These are phyloP conservation scores for Microchrysa polita DNA, from an alignment of 2,888 invertebrate genomes.

Conservation along the genomic window DNA sequence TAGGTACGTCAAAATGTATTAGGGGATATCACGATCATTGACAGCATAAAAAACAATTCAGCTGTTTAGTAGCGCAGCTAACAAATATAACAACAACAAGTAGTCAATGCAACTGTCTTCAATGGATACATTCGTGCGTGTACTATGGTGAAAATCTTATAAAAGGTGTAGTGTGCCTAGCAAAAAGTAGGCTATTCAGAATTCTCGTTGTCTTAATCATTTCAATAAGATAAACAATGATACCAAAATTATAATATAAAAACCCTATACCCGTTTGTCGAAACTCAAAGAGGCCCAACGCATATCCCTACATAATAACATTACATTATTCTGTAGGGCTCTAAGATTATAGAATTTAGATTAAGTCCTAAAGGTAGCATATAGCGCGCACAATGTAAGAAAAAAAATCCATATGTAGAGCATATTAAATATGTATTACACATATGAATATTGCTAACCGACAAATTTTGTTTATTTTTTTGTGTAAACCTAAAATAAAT, in stretches of 20 bases:
- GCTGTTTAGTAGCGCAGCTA: background rate
- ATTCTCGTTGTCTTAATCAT: too few relatives aligned
- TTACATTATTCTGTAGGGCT: background rate
- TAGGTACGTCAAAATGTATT: conserved; percentile 1
- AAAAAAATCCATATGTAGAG: conserved; percentile 18
- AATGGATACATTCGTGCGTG: conserved; percentile 21
- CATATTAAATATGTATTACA: background rate
- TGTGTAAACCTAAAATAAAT: conserved; percentile 22
- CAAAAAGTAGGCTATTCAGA: too few relatives aligned
- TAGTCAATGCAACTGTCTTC: conserved; percentile 34
- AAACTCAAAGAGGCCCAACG: background rate
- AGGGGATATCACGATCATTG: background rate
- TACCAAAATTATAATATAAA: background rate
- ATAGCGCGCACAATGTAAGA: conserved; percentile 39
- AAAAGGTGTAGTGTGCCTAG: too few relatives aligned
- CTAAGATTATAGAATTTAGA: conserved; percentile 28
- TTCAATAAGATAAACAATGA: too few relatives aligned
- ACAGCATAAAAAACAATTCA: background rate
- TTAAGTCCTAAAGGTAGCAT: conserved; percentile 40
- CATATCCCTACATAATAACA: background rate
- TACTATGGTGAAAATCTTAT: too few relatives aligned
- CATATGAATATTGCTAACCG: background rate
- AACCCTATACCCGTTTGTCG: background rate
- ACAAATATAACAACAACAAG: background rate
- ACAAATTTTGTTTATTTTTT: conserved; percentile 9